Conservation (phyloP, 1,140 invertebrate genomes). For the Tenebrio molitor region DNA sequence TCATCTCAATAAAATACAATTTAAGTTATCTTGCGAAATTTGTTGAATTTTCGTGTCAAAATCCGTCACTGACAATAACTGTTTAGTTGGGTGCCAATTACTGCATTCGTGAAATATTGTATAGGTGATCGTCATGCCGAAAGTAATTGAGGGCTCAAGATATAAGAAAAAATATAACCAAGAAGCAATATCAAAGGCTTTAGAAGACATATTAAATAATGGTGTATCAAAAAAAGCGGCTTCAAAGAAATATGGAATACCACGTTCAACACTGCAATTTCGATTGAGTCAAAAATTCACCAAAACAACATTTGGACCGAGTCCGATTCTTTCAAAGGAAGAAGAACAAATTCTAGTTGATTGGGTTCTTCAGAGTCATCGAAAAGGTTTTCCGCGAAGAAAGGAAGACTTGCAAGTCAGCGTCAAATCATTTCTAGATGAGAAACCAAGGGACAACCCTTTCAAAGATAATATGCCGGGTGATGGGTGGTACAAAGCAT, state of each 20-base stretch:
- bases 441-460: constrained; percentile 55
- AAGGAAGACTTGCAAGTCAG: constrained; percentile 49
- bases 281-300: constrained; percentile 23
- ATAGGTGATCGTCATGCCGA: constrained; percentile 8
- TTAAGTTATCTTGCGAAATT: too few species aligned
- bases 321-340: constrained; percentile 45
- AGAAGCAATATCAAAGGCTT: constrained; percentile 32
- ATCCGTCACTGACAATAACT: background rate
- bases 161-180: constrained; percentile 38
- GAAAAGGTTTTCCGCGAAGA: constrained; percentile 50
- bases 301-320: constrained; percentile 45
- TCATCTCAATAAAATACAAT: too few species aligned
- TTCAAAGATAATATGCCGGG: constrained; percentile 60
- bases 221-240: constrained; percentile 25
- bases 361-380: constrained; percentile 47
- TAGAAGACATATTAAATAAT: constrained; percentile 45
- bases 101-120: background rate
- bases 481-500: constrained; percentile 60
- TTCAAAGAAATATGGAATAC: constrained; percentile 38
- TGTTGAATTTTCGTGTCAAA: background rate
- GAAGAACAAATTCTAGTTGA: constrained; percentile 50
- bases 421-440: constrained; percentile 52
- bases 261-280: constrained; percentile 45
- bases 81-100: background rate
- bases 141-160: constrained; percentile 15